Percentiles rank a stretch among this genome's conserved stretches.
Evolutionary conservation across 2,888 invertebrate genomes (phyloP).

Genomic region (Nymphalis urticae): DNA sequence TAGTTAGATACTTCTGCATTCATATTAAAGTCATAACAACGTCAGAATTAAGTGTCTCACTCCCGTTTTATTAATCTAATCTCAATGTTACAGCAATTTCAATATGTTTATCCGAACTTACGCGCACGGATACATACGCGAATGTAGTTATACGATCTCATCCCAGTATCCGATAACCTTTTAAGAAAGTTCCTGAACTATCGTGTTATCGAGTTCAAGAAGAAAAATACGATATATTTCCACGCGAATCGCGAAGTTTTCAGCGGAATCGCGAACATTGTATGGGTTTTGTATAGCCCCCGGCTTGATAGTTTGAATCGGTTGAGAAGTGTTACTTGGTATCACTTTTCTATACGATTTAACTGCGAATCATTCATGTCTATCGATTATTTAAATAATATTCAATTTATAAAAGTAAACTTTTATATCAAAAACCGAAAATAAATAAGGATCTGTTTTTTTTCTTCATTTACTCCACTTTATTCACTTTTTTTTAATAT

Average conservation of each 20-base stretch:
- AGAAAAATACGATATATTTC: conserved; percentile 59
- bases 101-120: neutral
- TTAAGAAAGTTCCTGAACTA: conserved; percentile 53
- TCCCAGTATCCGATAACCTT: conserved; percentile 53
- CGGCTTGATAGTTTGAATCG: conserved; percentile 33
- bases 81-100: neutral
- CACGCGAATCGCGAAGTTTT: conserved; percentile 41
- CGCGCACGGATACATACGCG: conserved; percentile 11
- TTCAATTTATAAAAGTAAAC: too few species aligned
- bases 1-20: too few species aligned
- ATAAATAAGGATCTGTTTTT: too few species aligned
- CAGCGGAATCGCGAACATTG: conserved; percentile 38
- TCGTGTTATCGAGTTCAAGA: conserved; percentile 53
- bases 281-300: conserved; percentile 36
- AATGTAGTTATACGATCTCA: conserved; percentile 30
- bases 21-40: too few species aligned
- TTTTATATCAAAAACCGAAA: too few species aligned
- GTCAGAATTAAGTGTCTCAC: too few species aligned
- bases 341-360: conserved; percentile 4
- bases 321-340: conserved; percentile 12
- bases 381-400: too few species aligned
- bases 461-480: too few species aligned
- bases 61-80: neutral
- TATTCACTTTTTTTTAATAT: too few species aligned
- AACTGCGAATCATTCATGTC: neutral